These are phyloP conservation scores for Hoplodrina ambigua DNA, from an alignment of 2,888 invertebrate species.

Conservation along the genomic window DNA sequence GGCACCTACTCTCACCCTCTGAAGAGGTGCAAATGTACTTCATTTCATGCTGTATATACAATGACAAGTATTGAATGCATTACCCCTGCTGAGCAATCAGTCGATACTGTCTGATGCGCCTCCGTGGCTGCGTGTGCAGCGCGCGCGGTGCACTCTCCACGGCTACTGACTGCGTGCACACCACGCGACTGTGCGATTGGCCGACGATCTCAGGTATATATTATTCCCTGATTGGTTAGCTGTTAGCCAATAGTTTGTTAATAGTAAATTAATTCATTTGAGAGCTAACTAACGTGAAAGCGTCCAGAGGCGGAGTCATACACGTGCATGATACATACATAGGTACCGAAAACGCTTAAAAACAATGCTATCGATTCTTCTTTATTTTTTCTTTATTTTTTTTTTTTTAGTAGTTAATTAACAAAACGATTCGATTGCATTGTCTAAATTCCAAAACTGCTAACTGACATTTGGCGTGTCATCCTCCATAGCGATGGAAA, in stretches of 20 bases:
- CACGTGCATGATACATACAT: slow-evolving; percentile 13
- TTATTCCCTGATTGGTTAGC: slow-evolving; percentile 57
- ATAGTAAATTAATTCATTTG: slow-evolving; percentile 23
- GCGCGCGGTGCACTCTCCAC: neutral
- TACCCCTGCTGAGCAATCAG: neutral
- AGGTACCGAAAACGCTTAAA: neutral
- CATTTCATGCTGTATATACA: neutral
- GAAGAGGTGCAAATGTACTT: neutral
- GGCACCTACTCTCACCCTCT: neutral
- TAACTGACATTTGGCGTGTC: too few relatives aligned
- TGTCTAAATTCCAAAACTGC: too few relatives aligned
- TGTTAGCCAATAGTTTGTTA: slow-evolving; percentile 56
- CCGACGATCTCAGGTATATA: slow-evolving; percentile 28
- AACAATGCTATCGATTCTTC: too few relatives aligned
- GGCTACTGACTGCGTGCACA: neutral
- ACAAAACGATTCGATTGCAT: too few relatives aligned
- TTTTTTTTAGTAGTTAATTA: too few relatives aligned
- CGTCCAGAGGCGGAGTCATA: slow-evolving; percentile 12
- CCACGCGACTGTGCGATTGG: slow-evolving; percentile 40
- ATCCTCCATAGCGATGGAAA: too few relatives aligned
- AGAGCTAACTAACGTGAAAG: slow-evolving; percentile 18
- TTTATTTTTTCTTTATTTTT: too few relatives aligned
- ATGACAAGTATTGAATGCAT: neutral
- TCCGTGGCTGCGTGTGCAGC: neutral
- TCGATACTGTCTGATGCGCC: neutral